phyloP scores from a whole-genome alignment of 2,797 vertebrate genomes.

The Zalophus californianus region DNA sequence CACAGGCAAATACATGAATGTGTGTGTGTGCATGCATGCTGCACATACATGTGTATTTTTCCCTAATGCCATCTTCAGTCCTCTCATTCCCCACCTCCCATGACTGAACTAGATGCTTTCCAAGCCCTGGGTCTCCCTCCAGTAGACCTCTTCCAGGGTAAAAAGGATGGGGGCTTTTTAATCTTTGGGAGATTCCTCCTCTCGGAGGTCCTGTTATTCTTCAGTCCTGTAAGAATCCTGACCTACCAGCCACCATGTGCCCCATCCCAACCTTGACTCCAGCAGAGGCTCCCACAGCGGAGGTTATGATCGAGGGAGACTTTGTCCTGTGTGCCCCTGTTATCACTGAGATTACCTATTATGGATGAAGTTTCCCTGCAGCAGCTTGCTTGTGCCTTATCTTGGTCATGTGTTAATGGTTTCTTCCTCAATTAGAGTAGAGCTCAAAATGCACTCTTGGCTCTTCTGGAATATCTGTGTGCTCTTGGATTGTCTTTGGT shows the following conservation, averaged over 20 bases:
- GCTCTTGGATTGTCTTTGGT: neutral
- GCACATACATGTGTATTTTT: neutral
- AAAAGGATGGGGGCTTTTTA: neutral
- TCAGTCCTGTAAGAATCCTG: neutral
- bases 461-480: neutral
- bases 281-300: neutral
- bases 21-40: no score
- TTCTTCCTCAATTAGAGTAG: neutral
- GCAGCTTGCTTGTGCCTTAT: neutral
- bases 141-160: neutral
- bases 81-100: neutral
- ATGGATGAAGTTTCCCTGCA: neutral
- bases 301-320: neutral
- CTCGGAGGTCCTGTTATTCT: neutral
- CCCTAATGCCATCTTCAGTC: neutral
- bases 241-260: neutral
- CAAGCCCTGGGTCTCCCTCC: neutral
- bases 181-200: neutral
- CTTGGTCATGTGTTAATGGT: neutral
- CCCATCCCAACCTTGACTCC: neutral
- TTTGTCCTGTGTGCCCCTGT: neutral
- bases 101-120: neutral
- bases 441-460: neutral
- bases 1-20: neutral
- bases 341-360: neutral